Conservation (phyloP, 1,140 invertebrate genomes). For the Nasonia giraulti region DNA sequence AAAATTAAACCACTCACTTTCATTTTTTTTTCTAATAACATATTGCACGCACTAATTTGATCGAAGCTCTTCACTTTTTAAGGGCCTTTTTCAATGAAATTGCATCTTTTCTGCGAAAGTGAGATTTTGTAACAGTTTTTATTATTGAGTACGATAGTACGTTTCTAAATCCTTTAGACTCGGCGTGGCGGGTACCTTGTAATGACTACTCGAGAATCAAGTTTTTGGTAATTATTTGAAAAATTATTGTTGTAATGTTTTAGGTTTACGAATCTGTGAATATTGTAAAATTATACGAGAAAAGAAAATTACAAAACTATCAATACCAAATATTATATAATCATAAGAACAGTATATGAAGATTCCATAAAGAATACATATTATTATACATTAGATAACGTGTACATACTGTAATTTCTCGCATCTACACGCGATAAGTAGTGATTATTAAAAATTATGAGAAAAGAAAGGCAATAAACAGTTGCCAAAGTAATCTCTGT, state of each 20-base stretch:
- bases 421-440: slow-evolving; percentile 22
- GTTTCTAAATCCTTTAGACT: slow-evolving; percentile 6
- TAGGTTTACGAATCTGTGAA: slow-evolving; percentile 40
- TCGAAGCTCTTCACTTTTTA: neutral
- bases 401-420: slow-evolving; percentile 51
- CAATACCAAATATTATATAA: slow-evolving; percentile 13
- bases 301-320: slow-evolving; percentile 11
- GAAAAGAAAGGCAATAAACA: slow-evolving; percentile 47
- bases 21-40: neutral
- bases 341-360: neutral
- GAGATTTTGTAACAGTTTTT: slow-evolving; percentile 34
- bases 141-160: neutral
- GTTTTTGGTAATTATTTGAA: slow-evolving; percentile 10
- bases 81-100: neutral
- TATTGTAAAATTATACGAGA: slow-evolving; percentile 46
- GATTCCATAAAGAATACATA: slow-evolving; percentile 2
- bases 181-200: neutral
- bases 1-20: neutral
- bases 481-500: slow-evolving; percentile 49
- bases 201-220: neutral
- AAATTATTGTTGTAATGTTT: slow-evolving; percentile 24
- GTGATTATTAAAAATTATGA: slow-evolving; percentile 13
- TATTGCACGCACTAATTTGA: neutral
- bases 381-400: slow-evolving; percentile 33
- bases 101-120: neutral